Conservation (phyloP, 2,888 invertebrate species). For the Epistrophe eligans region DNA sequence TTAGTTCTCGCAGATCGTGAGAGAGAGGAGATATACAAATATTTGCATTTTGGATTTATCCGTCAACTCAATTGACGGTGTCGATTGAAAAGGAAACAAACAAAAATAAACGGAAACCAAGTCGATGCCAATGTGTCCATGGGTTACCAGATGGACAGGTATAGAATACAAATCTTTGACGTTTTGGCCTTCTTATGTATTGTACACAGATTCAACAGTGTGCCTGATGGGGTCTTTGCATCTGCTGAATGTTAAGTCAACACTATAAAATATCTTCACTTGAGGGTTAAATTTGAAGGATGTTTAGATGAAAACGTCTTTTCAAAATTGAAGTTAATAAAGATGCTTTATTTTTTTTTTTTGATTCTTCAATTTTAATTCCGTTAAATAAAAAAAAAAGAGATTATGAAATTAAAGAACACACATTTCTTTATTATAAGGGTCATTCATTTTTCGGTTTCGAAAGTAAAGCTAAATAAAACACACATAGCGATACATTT, state of each 20-base stretch:
- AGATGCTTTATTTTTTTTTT: background rate
- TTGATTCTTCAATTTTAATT: background rate
- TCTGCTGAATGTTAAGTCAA: slow-evolving; percentile 43
- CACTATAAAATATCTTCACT: background rate
- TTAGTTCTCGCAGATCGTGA: slow-evolving; percentile 16
- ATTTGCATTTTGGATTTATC: slow-evolving; percentile 74
- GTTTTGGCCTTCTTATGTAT: slow-evolving; percentile 41
- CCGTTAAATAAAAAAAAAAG: too few relatives aligned
- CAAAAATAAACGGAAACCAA: slow-evolving; percentile 49
- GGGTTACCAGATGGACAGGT: slow-evolving; percentile 58
- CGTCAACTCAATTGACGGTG: slow-evolving; percentile 75
- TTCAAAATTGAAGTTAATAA: background rate
- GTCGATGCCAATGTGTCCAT: background rate
- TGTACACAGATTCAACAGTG: slow-evolving; percentile 1
- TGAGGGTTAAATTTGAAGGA: background rate
- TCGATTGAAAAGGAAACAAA: slow-evolving; percentile 65
- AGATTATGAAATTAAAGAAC: too few relatives aligned
- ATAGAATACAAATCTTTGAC: slow-evolving; percentile 47
- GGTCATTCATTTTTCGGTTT: too few relatives aligned
- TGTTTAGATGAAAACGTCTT: background rate
- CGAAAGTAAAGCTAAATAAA: too few relatives aligned
- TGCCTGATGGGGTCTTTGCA: slow-evolving; percentile 3
- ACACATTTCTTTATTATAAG: too few relatives aligned
- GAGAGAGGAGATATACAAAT: slow-evolving; percentile 35
- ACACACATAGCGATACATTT: too few relatives aligned